Percentiles rank a stretch among this genome's conserved stretches.
Evolutionary conservation across 2,797 vertebrate species (phyloP).

Genomic region (Rhinella marina): DNA sequence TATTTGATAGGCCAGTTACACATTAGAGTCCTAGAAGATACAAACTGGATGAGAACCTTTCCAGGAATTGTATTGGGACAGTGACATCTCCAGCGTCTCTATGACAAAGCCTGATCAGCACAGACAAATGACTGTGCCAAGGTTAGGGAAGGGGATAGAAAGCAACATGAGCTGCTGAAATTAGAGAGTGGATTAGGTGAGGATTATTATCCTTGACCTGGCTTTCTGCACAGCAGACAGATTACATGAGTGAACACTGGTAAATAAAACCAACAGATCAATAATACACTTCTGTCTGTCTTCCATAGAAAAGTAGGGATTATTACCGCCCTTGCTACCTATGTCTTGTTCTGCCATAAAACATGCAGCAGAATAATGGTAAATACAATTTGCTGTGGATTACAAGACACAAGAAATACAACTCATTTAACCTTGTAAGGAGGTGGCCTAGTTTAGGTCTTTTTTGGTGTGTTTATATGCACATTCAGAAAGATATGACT

Average conservation of each 20-base stretch:
- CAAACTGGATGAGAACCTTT: conserved; percentile 37
- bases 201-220: conserved; percentile 70
- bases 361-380: background rate
- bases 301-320: conserved; percentile 27
- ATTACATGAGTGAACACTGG: conserved; percentile 53
- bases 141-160: conserved; percentile 67
- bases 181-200: conserved; percentile 71
- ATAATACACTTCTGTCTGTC: conserved; percentile 45
- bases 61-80: conserved; percentile 40
- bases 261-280: background rate
- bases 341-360: conserved; percentile 31
- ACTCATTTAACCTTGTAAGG: background rate
- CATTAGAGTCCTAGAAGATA: background rate
- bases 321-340: conserved; percentile 20
- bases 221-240: conserved; percentile 63
- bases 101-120: background rate
- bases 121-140: conserved; percentile 61
- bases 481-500: too few species aligned
- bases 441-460: too few species aligned
- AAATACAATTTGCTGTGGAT: background rate
- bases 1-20: conserved; percentile 20
- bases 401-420: background rate
- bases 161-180: conserved; percentile 66
- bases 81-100: conserved; percentile 19
- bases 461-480: too few species aligned